Evolutionary conservation across 2,797 vertebrate species (phyloP), one percentile per base, ranked within the genome.

Genomic region (Tiaroga cobitis): DNA sequence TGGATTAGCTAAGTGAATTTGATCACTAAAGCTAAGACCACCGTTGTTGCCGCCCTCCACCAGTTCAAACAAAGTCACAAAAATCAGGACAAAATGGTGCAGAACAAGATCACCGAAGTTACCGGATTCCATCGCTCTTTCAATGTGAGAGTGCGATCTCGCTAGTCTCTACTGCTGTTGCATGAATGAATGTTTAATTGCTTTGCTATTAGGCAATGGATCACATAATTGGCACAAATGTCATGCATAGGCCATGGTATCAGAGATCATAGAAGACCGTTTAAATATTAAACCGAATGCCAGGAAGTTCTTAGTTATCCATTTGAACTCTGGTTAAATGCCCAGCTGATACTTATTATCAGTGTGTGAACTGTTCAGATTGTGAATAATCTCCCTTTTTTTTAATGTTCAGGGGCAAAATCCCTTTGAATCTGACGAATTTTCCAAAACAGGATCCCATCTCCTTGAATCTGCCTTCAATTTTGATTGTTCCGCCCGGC

Each of bases 91-190:
- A 93, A 96, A 93, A 99, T 99, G 97, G 98, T 99, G 92, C 97
- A 99, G 94, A 98, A 98, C 87, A 99, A 97, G 93, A 95, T 96
- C 9, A 90, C 95, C 82, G 97, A 98, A 92, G 94, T 97, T 90
- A 95, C 96, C 79, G 97, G 97, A 90, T 98, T 98, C 91, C 97
- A 97, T 87, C 96, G 96, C 91, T 98, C 98, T 39, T 98, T 98
- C 93, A 97, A 97, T 96, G 98, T 97, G 41, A 41, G 81, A 56
- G 73, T 65, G 37, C 26, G 15, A 24, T 61, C 54, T 41, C 3
- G 13, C 24, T 39, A 3, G 16, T 39, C 29, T 51, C 21, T 21
- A 74, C 56, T 32, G 39, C 39, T 82, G 18, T 74, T 74, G 3
- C 6, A 6, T 72, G 19, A 21, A 49, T 49, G 6, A 69, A 54